Percentiles rank a stretch among this genome's conserved stretches.
Conservation (phyloP, 2,888 invertebrate genomes). For the Leucania comma region DNA sequence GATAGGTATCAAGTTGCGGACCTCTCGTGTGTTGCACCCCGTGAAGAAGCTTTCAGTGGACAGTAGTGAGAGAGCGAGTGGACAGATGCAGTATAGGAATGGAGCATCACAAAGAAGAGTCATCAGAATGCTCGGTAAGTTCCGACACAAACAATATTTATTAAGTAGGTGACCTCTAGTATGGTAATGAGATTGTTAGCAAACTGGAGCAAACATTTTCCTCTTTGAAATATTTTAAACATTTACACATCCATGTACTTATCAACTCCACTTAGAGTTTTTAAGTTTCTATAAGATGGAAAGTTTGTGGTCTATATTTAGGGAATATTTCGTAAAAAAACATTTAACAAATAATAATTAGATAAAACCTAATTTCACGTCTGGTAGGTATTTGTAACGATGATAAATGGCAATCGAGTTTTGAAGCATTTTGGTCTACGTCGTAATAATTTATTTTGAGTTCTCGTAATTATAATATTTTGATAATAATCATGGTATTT, state of each 20-base stretch:
- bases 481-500: too few relatives aligned
- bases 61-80: constrained; percentile 80
- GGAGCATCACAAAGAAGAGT: constrained; percentile 92
- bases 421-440: neutral
- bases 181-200: neutral
- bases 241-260: neutral
- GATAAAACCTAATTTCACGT: neutral
- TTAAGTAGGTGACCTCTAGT: neutral
- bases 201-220: constrained; percentile 10
- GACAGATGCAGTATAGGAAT: constrained; percentile 87
- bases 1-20: constrained; percentile 93
- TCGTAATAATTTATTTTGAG: too few relatives aligned
- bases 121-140: constrained; percentile 95
- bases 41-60: constrained; percentile 89
- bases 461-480: too few relatives aligned
- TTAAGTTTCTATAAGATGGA: neutral
- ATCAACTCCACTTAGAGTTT: neutral
- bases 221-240: neutral
- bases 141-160: neutral
- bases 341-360: too few relatives aligned
- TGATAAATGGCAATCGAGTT: neutral
- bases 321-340: neutral
- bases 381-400: neutral
- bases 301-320: neutral
- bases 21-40: constrained; percentile 91